Conservation (phyloP, 2,797 vertebrate genomes). For the Myotis planiceps region DNA sequence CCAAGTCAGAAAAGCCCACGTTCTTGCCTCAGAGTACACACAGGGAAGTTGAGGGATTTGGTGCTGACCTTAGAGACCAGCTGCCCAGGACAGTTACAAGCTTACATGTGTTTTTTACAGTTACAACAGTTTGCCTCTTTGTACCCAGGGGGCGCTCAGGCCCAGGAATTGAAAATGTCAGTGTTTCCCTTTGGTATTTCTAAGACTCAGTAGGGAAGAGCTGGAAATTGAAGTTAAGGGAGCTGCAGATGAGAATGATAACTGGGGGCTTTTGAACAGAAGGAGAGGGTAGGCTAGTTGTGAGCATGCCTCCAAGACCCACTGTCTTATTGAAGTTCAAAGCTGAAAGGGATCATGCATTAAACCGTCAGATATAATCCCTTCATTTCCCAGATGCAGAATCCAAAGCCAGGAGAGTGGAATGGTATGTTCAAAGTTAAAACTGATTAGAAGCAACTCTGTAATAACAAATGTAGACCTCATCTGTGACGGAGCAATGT, state of each 20-base stretch:
- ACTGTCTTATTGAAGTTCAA: not conserved
- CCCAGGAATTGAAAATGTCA: constrained; percentile 36
- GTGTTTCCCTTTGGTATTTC: not conserved
- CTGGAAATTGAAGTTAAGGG: not conserved
- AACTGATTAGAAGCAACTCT: not conserved
- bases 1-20: not conserved
- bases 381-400: not conserved
- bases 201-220: not conserved
- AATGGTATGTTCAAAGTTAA: not conserved
- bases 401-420: not conserved
- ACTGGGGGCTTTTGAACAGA: not conserved
- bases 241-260: not conserved
- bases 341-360: not conserved
- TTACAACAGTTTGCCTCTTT: not conserved
- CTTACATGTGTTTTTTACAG: not conserved
- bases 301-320: not conserved
- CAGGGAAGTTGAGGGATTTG: constrained; percentile 13
- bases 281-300: not conserved
- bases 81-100: not conserved
- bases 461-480: not conserved
- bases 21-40: not conserved
- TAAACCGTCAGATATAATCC: not conserved
- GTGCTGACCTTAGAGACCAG: not conserved
- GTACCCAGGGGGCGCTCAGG: constrained; percentile 66
- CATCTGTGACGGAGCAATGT: not conserved